Conservation (phyloP, 1,140 invertebrate genomes). For the Dreissena polymorpha region DNA sequence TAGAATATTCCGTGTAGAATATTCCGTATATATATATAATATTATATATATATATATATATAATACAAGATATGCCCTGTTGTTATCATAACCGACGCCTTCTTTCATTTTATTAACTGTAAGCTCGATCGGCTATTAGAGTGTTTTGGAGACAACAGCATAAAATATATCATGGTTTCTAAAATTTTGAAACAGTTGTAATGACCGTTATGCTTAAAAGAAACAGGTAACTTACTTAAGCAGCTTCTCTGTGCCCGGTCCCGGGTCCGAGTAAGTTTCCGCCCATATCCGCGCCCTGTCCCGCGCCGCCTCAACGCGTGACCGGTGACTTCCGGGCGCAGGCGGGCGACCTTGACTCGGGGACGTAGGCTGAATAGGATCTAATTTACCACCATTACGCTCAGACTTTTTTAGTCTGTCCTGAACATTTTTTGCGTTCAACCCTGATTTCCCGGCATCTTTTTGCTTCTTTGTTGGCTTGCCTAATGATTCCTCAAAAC, state of each 20-base stretch:
- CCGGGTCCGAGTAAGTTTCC: constrained; percentile 47
- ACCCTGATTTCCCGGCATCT: not conserved
- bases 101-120: too few species aligned
- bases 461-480: not conserved
- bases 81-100: too few species aligned
- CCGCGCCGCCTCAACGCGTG: constrained; percentile 15
- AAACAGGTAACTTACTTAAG: not conserved
- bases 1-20: too few species aligned
- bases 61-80: too few species aligned
- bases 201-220: too few species aligned
- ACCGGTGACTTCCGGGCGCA: not conserved
- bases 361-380: not conserved
- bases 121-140: too few species aligned
- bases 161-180: too few species aligned
- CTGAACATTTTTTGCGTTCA: not conserved
- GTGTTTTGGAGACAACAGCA: too few species aligned
- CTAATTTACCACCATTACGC: not conserved
- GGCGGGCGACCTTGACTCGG: not conserved
- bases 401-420: not conserved
- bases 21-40: too few species aligned
- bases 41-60: too few species aligned
- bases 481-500: constrained; percentile 20
- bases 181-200: too few species aligned
- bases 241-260: not conserved
- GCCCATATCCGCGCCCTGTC: constrained; percentile 31